Base-by-base conservation (phyloP, 1,140 invertebrate species). In the Diabrotica undecimpunctata region DNA sequence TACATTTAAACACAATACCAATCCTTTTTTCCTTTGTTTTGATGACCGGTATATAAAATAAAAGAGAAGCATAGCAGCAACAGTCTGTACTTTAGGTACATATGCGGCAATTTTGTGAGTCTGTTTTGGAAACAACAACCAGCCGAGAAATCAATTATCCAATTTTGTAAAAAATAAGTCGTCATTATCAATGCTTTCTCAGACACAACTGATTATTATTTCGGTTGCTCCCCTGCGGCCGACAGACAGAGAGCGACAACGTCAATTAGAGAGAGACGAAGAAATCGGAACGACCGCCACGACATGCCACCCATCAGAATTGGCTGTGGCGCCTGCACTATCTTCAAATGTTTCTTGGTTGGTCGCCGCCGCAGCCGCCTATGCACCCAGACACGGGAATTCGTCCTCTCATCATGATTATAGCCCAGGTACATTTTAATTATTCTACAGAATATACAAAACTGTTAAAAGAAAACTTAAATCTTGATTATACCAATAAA, bases 341-440 rank as follows among this genome's bases (percentile, higher is more conserved):
- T 55, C 54, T 55, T 55, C 54, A 55, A 55, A 14, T 55, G 54
- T 55, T 55, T 25, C 54, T 55, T 36, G 6, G 35, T 36, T 46
- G 41, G 41, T 46, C n/a, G 13, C 13, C 54, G 35, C 54, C 12
- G 54, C 54, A 25, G 25, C 25, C 54, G 54, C 54, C 54, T 55
- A 55, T 55, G 54, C 54, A 36, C 54, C 41, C 54, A 55, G 54
- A 55, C 54, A 46, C 41, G 41, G 41, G n/a, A 14, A 25, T 55
- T 55, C 54, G 54, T 55, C 53, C 53, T 54, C 54, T 55, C 54
- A 55, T 55, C 54, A 55, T 55, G 6, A 14, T 46, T 46, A 46
- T 46, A 46, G 41, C n/a, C 8, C 41, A n/a, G n/a, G 41, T 10
- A 46, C 8, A 46, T 46, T 46, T 46, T n/a, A 6, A 10, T 25